Evolutionary conservation across 1,140 invertebrate species (phyloP).

Genomic region (Drosophila takahashii): DNA sequence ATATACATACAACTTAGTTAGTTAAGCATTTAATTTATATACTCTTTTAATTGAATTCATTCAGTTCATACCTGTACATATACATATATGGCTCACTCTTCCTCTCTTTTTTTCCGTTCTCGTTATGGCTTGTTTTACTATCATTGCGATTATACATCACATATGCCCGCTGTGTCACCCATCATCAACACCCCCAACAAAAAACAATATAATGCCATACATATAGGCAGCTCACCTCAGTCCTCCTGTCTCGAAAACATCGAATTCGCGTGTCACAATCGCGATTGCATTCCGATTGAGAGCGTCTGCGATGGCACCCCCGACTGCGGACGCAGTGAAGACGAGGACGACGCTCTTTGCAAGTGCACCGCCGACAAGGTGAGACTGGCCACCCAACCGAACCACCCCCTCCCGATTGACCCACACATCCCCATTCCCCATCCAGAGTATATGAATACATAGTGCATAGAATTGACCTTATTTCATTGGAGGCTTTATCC

Average conservation of each 20-base stretch:
- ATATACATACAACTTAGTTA: conserved; percentile 33
- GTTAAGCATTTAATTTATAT: conserved; percentile 55
- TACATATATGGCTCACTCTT: conserved; percentile 11
- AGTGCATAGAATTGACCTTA: neutral
- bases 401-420: conserved; percentile 7
- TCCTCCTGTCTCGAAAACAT: conserved; percentile 74
- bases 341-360: conserved; percentile 87
- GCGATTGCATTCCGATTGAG: conserved; percentile 85
- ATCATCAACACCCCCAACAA: conserved; percentile 36
- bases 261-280: conserved; percentile 86
- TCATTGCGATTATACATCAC: conserved; percentile 58
- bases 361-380: conserved; percentile 85
- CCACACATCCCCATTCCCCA: neutral
- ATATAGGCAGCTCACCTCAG: conserved; percentile 60
- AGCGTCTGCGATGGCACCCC: conserved; percentile 91
- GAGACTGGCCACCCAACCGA: conserved; percentile 29
- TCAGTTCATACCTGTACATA: conserved; percentile 30
- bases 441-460: neutral
- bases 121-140: conserved; percentile 49
- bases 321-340: conserved; percentile 93
- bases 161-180: conserved; percentile 62
- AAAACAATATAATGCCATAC: conserved; percentile 28
- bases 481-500: neutral
- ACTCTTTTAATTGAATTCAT: conserved; percentile 53
- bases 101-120: conserved; percentile 43